Base-by-base conservation (phyloP, 1,140 invertebrate species). In the Helicoverpa armigera region DNA sequence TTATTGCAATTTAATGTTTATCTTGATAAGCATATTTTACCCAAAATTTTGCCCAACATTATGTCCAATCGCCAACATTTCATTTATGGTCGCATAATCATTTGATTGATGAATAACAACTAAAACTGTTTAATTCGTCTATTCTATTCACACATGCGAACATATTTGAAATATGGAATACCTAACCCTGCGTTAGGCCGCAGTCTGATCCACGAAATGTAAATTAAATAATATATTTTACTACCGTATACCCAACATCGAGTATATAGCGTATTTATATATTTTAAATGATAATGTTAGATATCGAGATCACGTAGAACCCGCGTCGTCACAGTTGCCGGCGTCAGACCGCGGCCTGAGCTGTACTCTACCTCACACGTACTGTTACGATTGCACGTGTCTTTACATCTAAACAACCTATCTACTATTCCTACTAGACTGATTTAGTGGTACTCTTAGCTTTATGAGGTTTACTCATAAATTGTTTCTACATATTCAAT, bases 381-480 rank as follows among this genome's bases (percentile, higher is more conserved):
- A 82, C 82, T 88, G 85, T 84, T 84, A 69, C 69, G 80, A 81
- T 80, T 84, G 89, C 90, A 92, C 92, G 86, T 89, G 82, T 87
- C 84, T 81, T 83, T 85, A 83, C 82, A 58, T 86, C 83, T 84
- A 83, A 79, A 82, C 70, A 86, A 83, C 85, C 85, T 93, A 92
- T 87, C 87, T 90, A 87, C 87, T 89, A 91, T 86, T 93, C 89
- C 90, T 91, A 89, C 87, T 92, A 91, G 93, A 94, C 92, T 94
- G 92, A 93, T 82, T 92, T 93, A 94, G 91, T 84, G 67, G 82
- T 93, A 91, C 87, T 94, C 72, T 87, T 91, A 94, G 89, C 79
- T 83, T 83, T 89, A 91, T 82, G 87, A 82, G 78, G 85, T 81
- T 82, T 89, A 90, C 70, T 85, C 79, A 82, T 85, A 86, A 80